These are phyloP conservation scores for Eulemur macaco DNA, from an alignment of 2,113 vertebrate genomes.

Conservation along the genomic window DNA sequence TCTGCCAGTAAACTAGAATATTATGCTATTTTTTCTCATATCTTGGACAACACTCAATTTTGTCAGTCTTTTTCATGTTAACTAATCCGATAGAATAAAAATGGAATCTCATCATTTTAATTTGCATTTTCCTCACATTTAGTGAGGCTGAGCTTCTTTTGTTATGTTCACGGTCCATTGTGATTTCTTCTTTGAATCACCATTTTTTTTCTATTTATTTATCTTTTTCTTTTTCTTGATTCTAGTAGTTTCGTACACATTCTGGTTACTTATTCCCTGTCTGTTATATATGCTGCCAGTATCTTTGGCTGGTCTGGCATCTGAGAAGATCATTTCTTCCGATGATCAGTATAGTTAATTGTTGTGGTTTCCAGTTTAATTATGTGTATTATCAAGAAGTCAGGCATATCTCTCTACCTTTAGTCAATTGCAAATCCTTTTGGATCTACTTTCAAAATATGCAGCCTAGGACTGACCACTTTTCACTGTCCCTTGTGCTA, in stretches of 20 bases:
- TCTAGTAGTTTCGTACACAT: background rate
- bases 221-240: background rate
- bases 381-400: background rate
- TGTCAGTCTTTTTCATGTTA: background rate
- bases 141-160: background rate
- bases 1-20: background rate
- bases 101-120: background rate
- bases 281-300: background rate
- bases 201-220: background rate
- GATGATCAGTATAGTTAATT: background rate
- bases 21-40: background rate
- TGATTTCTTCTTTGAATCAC: background rate
- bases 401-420: background rate
- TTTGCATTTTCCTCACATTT: background rate
- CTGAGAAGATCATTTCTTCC: background rate
- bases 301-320: background rate
- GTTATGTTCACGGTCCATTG: background rate
- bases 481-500: accelerated
- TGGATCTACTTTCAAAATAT: background rate
- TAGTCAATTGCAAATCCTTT: background rate
- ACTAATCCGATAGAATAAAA: conserved; percentile 5
- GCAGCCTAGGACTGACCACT: background rate
- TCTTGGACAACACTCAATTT: conserved; percentile 22
- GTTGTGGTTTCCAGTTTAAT: background rate
- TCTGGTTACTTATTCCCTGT: background rate